Base-by-base conservation (phyloP, 2,113 vertebrate species). In the Sylvietta virens region DNA sequence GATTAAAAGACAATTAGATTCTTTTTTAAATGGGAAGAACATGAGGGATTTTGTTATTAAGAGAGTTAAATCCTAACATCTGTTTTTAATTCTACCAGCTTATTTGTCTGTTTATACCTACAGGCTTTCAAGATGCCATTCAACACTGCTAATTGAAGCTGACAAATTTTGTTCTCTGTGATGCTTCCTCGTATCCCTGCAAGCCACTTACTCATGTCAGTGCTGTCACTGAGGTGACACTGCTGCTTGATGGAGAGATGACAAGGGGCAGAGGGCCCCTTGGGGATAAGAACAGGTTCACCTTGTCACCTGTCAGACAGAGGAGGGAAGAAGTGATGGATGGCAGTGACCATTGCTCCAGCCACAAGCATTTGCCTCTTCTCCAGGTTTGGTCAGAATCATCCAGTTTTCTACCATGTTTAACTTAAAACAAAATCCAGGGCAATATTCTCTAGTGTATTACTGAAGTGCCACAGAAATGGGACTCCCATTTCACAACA, bases 61-160 rank as follows among this genome's bases (percentile, higher is more conserved):
- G 88, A 47, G 56, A 96, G 85, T 88, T 96, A 95, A 97, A 86
- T 77, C 81, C 64, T 74, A 96, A 96, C 95, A 97, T 96, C 93
- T 96, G 95, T 83, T 95, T 94, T 96, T 92, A 96, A 95, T 97
- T 96, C 90, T 78, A 64, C 76, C 51, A 92, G 81, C 76, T 96
- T 96, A 92, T 93, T 94, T 95, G 79, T 92, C 87, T 94, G 95
- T 95, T 96, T 92, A 95, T 93, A 93, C 90, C 93, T 94, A 81
- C 78, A 91, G 92, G 90, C 90, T 96, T 95, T 93, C 93, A 94
- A 94, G 94, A 58, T 64, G 35, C 97, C 92, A 96, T 74, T 96
- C 92, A 94, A 69, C 86, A 89, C 62, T 67, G 81, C 86, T 96
- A 94, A 96, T 96, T 97, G 95, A 94, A 94, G 81, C 88, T 97